Conservation (phyloP, 2,888 invertebrate species). For the Steinernema carpocapsae region DNA sequence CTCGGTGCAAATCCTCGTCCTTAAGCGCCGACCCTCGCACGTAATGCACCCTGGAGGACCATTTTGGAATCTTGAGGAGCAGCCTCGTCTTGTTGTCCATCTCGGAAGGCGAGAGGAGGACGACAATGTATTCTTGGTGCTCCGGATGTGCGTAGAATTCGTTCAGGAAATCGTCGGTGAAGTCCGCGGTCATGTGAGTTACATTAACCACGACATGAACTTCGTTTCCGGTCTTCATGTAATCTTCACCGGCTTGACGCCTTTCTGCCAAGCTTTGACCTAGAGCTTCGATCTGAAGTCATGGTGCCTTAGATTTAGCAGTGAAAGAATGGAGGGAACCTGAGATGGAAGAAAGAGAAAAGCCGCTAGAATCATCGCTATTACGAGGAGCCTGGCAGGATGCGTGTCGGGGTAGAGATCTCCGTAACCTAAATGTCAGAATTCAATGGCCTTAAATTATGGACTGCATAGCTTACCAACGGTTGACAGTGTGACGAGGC, state of each 20-base stretch:
- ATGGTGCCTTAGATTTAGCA: not conserved
- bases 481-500: slow-evolving; percentile 96
- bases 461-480: slow-evolving; percentile 76
- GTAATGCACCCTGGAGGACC: slow-evolving; percentile 96
- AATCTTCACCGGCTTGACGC: slow-evolving; percentile 93
- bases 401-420: slow-evolving; percentile 97
- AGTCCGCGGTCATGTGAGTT: slow-evolving; percentile 82
- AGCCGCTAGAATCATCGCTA: slow-evolving; percentile 95
- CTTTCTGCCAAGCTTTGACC: slow-evolving; percentile 98
- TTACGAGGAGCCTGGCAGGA: slow-evolving; percentile 97
- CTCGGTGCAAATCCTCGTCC: slow-evolving; percentile 90
- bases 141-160: slow-evolving; percentile 97
- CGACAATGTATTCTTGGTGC: slow-evolving; percentile 89
- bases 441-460: slow-evolving; percentile 7
- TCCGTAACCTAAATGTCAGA: slow-evolving; percentile 77
- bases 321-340: too few relatives aligned
- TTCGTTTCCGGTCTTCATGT: slow-evolving; percentile 85
- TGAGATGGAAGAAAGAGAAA: slow-evolving; percentile 94
- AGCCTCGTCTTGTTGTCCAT: slow-evolving; percentile 96
- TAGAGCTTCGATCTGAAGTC: slow-evolving; percentile 87
- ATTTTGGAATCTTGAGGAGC: slow-evolving; percentile 92
- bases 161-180: slow-evolving; percentile 97
- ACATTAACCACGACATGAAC: slow-evolving; percentile 97
- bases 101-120: slow-evolving; percentile 94
- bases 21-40: slow-evolving; percentile 91